These are phyloP conservation scores for Creontiades dilutus DNA, from an alignment of 2,888 invertebrate genomes.

Conservation along the genomic window DNA sequence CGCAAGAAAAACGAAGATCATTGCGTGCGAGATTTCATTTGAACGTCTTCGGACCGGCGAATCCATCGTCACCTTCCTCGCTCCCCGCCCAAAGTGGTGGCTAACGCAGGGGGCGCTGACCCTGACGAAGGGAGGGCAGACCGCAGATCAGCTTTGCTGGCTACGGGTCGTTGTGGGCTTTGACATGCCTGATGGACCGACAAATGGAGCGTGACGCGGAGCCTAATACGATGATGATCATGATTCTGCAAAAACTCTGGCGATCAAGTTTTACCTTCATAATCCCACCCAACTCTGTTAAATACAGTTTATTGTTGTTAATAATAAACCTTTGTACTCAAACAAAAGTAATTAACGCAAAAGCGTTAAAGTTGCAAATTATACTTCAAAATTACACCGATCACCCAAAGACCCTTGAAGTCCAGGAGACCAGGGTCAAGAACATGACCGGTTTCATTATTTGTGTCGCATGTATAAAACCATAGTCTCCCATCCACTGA, in stretches of 20 bases:
- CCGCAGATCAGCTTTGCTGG: slow-evolving; percentile 23
- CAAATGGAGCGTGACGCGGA: slow-evolving; percentile 9
- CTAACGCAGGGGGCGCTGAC: slow-evolving; percentile 8
- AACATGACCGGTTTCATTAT: too few species aligned
- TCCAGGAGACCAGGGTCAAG: too few species aligned
- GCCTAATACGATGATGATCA: not conserved
- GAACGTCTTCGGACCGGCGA: not conserved
- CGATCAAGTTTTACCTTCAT: not conserved
- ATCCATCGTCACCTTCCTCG: not conserved
- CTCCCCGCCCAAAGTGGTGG: not conserved
- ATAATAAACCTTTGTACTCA: too few species aligned
- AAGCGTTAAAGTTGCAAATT: too few species aligned
- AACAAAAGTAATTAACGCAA: too few species aligned
- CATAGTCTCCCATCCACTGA: too few species aligned
- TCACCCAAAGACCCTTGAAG: too few species aligned
- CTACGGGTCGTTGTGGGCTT: not conserved
- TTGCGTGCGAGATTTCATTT: not conserved
- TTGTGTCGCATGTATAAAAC: too few species aligned
- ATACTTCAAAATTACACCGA: too few species aligned
- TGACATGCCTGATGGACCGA: slow-evolving; percentile 11
- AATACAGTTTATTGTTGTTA: too few species aligned
- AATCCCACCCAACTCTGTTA: too few species aligned
- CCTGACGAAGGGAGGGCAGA: slow-evolving; percentile 5
- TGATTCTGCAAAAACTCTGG: not conserved
- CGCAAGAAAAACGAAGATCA: not conserved